Evolutionary conservation across 2,113 vertebrate species (phyloP), one percentile per base, ranked within the genome.

Genomic region (Loxodonta africana): DNA sequence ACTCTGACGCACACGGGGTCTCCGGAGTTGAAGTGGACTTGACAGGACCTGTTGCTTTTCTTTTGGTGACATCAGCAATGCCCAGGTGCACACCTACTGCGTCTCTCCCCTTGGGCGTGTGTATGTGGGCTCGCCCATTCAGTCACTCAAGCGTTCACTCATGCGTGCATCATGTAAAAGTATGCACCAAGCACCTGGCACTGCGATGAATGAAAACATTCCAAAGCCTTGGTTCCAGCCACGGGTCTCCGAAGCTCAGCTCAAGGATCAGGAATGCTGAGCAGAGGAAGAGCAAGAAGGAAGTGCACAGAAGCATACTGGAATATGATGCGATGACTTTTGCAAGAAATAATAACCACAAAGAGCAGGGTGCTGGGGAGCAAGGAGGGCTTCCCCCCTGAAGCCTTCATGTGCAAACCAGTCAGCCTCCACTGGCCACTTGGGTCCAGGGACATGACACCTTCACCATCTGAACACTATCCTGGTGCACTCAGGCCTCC

Each of bases 361-460:
- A 15, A 46, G 44, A 46, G 8, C 20, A n/a, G 60, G 17, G 28
- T 3, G 1, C 5, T 2, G 7, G 25, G n/a, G 20, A 30, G 2
- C 18, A 12, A 0, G 0, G 8, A 1, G 26, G 51, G 1, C 4
- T 9, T 51, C 63, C 51, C 1, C 3, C 4, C 1, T 0, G 2
- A 28, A 25, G 5, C 46, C 2, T 5, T 18, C 82, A 10, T 28
- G 37, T 78, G 20, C 30, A 30, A 5, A 15, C 46, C 48, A 83
- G 21, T 1, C 57, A 14, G 6, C 48, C 20, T 62, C 37, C 23
- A 10, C 9, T 1, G 20, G 44, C 12, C 85, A 17, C 41, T 8
- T 26, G 21, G 4, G 17, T 25, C 37, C 2, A 6, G 33, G 11
- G 63, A 30, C 33, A 23, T 5, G 48, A 46, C 3, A 2, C 5